Evolutionary conservation across 2,888 invertebrate species (phyloP).

Genomic region (Sthenelais limicola): DNA sequence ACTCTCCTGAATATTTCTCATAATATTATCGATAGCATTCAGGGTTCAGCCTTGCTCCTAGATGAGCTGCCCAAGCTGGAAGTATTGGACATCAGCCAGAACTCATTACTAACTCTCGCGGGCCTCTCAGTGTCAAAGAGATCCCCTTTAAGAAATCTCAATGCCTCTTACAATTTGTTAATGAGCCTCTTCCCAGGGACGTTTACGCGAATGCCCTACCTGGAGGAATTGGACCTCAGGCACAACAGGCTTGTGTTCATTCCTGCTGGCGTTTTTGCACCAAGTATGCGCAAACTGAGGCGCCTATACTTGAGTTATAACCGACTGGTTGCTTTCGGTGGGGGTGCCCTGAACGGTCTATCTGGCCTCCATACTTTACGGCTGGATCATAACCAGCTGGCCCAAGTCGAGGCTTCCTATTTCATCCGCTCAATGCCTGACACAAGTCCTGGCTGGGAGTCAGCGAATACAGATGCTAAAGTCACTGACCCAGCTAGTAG

Average conservation of each 20-base stretch:
- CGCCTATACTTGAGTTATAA: constrained; percentile 58
- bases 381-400: constrained; percentile 61
- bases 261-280: constrained; percentile 37
- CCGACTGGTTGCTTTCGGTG: constrained; percentile 53
- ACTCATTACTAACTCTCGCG: not conserved
- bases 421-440: constrained; percentile 25
- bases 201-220: constrained; percentile 10
- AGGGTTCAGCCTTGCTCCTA: not conserved
- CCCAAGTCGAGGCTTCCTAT: constrained; percentile 29
- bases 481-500: not conserved
- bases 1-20: constrained; percentile 21
- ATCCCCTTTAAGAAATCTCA: constrained; percentile 9
- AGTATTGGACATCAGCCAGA: constrained; percentile 16
- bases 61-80: not conserved
- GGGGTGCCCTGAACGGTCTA: constrained; percentile 58
- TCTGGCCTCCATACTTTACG: constrained; percentile 58
- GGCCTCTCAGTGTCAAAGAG: constrained; percentile 1
- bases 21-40: constrained; percentile 13
- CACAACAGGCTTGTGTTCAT: constrained; percentile 44
- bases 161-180: not conserved
- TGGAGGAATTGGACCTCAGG: constrained; percentile 45
- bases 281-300: constrained; percentile 34
- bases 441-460: constrained; percentile 4
- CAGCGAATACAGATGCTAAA: not conserved
- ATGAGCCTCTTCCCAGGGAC: not conserved